These are phyloP conservation scores for Clavelina lepadiformis DNA, from an alignment of 23 tunicate species.

Conservation along the genomic window DNA sequence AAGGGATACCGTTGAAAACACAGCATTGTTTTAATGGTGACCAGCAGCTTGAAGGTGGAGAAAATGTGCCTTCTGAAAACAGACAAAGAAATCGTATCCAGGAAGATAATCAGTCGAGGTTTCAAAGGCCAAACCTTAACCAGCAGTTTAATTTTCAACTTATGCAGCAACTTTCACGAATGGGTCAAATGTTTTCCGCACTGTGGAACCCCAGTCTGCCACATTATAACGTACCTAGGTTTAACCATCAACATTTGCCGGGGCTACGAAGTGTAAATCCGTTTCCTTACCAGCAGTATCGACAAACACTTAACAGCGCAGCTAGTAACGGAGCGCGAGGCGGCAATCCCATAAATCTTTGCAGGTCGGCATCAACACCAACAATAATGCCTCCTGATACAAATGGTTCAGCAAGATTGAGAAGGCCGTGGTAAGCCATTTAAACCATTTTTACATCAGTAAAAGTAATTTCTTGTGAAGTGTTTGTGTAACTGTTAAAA, in stretches of 20 bases:
- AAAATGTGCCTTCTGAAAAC: too few species aligned
- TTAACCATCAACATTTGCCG: not conserved
- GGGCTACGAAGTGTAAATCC: not conserved
- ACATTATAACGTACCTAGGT: constrained; percentile 1
- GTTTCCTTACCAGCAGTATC: not conserved
- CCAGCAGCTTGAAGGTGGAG: too few species aligned
- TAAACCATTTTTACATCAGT: not conserved
- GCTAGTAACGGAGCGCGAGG: constrained; percentile 21
- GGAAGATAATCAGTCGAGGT: too few species aligned
- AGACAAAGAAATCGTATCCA: too few species aligned
- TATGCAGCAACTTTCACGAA: too few species aligned
- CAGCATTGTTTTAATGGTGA: too few species aligned
- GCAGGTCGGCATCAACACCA: constrained; percentile 29
- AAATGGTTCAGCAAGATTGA: constrained; percentile 3
- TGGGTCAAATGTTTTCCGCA: not conserved
- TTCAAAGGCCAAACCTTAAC: too few species aligned
- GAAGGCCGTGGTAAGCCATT: constrained; percentile 16
- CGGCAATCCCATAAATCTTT: constrained; percentile 22
- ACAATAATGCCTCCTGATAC: constrained; percentile 9
- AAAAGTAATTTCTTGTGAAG: not conserved
- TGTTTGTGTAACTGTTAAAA: not conserved
- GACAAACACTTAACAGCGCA: constrained; percentile 32
- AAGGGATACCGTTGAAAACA: too few species aligned
- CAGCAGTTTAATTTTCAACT: too few species aligned
- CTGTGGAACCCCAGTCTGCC: constrained; percentile 15